Evolutionary conservation across 2,888 invertebrate species (phyloP), one percentile per base, ranked within the genome.

Genomic region (Amphipoea oculea): DNA sequence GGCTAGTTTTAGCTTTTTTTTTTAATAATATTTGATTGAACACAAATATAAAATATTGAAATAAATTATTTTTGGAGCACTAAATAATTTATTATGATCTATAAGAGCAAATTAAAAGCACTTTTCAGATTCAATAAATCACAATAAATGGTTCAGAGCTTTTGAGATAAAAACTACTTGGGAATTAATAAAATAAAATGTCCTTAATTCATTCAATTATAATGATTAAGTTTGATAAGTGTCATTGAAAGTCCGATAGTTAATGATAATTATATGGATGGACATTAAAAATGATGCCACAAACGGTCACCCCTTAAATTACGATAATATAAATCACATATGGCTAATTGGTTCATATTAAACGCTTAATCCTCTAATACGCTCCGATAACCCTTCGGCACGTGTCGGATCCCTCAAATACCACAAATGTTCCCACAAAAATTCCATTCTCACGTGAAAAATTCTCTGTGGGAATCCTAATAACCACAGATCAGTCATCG

Each of bases 371-470:
- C 81, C 77, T 70, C 60, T 48, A 81, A 87, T 79, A 48, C 69
- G 69, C n/a, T 71, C 45, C 66, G 45, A 71, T 76, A 71, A 68
- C 68, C 72, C 68, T 20, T 54, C 42, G 82, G 84, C 89, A 89
- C 91, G 90, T 86, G 89, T 80, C 86, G 79, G 76, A 71, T 57
- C 78, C 89, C 86, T 54, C 79, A 73, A 73, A 83, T 73, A 71
- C 89, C 89, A 65, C 86, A 85, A 76, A 86, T 74, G 83, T 91
- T 93, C 92, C 92, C 92, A 92, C 91, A 91, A 85, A 90, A 91
- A 86, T 84, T 87, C 75, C 79, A 88, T 92, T 93, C 93, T 89
- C 93, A 92, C 89, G 91, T 89, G 92, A 93, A 92, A 89, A 89
- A 89, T 91, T 89, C 72, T 84, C 76, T 86, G 89, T 88, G 91